Evolutionary conservation across 37 sponge, comb jelly and placozoan species (phyloP).

Genomic region (Tethya wilhelma): DNA sequence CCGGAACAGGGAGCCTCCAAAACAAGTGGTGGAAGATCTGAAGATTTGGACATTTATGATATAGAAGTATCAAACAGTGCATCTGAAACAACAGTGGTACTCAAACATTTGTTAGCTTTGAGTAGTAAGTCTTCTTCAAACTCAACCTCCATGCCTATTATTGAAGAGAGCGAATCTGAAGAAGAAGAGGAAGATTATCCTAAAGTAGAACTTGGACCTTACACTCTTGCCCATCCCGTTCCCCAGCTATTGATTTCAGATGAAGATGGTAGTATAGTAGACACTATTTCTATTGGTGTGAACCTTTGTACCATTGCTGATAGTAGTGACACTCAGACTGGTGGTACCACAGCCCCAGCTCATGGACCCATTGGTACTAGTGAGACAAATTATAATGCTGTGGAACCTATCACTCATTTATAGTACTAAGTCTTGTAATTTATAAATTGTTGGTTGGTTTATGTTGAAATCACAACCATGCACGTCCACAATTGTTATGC

Average conservation of each 20-base stretch:
- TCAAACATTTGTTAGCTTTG: conserved; percentile 2
- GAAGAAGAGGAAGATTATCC: not conserved
- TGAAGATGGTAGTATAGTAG: not conserved
- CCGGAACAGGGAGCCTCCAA: no score
- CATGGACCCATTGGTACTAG: no score
- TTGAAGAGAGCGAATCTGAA: conserved; percentile 1
- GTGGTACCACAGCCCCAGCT: no score
- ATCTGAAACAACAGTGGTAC: conserved; percentile 12
- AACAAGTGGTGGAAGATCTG: no score
- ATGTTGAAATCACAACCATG: no score
- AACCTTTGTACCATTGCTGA: no score
- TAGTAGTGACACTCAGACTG: no score
- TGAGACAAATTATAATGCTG: no score
- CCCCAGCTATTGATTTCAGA: not conserved
- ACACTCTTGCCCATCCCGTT: conserved; percentile 6
- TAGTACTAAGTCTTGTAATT: no score
- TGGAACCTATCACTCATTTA: no score
- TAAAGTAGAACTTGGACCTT: not conserved
- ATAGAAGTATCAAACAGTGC: conserved; percentile 7
- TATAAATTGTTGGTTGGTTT: no score
- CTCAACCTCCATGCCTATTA: not conserved
- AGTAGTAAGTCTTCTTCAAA: not conserved
- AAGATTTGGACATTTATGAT: not conserved
- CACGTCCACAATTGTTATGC: no score
- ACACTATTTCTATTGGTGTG: not conserved